phyloP scores from a whole-genome alignment of 2,888 invertebrate species.

The Amphipoea lucens region DNA sequence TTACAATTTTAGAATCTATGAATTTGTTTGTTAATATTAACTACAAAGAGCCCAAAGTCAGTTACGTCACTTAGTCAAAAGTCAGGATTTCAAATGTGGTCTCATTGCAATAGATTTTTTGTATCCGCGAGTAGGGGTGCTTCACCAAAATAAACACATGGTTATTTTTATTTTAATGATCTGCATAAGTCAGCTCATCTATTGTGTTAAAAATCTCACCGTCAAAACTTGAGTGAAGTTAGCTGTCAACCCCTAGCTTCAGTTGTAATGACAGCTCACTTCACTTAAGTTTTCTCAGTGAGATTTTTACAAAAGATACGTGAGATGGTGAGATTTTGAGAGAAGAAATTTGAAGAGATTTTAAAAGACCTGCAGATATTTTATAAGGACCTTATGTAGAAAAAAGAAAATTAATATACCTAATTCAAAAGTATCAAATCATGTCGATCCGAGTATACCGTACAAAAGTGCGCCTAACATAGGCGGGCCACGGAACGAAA shows the following conservation, averaged over 20 bases:
- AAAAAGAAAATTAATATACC: background rate
- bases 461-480: conserved; percentile 74
- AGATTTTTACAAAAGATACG: background rate
- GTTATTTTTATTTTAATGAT: background rate
- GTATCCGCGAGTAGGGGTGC: background rate
- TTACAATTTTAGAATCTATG: background rate
- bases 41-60: too few relatives aligned
- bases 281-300: too few relatives aligned
- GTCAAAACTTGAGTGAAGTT: too few relatives aligned
- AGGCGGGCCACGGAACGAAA: conserved; percentile 84
- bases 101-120: background rate
- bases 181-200: background rate
- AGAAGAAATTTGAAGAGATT: background rate
- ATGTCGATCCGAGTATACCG: conserved; percentile 57
- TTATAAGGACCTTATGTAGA: background rate
- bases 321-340: background rate
- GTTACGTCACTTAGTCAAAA: background rate
- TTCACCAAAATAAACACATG: background rate
- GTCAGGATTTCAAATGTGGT: background rate
- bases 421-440: conserved; percentile 71
- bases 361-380: background rate
- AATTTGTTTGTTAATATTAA: background rate
- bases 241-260: too few relatives aligned
- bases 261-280: too few relatives aligned
- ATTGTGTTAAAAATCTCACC: too few relatives aligned